phyloP scores from a whole-genome alignment of 2,888 invertebrate species.

The Macrosoma leucophasiata region DNA sequence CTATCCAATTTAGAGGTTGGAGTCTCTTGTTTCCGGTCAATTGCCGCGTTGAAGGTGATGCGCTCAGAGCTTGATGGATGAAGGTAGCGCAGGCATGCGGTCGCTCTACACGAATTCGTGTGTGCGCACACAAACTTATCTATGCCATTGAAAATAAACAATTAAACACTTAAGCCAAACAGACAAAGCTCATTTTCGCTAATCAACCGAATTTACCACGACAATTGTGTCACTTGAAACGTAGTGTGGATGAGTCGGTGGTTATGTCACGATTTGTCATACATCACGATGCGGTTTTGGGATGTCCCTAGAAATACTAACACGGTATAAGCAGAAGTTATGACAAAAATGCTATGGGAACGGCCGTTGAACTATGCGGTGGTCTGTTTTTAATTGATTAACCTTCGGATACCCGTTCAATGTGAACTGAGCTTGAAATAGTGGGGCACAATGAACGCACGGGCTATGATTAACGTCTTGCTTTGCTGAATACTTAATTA shows the following conservation, averaged over 20 bases:
- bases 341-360: slow-evolving; percentile 66
- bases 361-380: slow-evolving; percentile 52
- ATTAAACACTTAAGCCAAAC: slow-evolving; percentile 26
- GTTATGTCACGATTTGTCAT: slow-evolving; percentile 75
- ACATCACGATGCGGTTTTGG: slow-evolving; percentile 64
- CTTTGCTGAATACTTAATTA: too few species aligned
- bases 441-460: too few species aligned
- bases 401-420: too few species aligned
- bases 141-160: too few species aligned
- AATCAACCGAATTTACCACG: too few species aligned
- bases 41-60: slow-evolving; percentile 65
- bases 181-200: slow-evolving; percentile 31
- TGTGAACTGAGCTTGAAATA: too few species aligned
- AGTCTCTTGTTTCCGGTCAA: slow-evolving; percentile 62
- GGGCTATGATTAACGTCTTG: too few species aligned
- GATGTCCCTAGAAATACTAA: slow-evolving; percentile 38
- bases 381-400: too few species aligned
- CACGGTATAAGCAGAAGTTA: slow-evolving; percentile 56
- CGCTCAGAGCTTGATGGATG: slow-evolving; percentile 71
- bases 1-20: slow-evolving; percentile 46
- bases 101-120: slow-evolving; percentile 55
- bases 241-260: slow-evolving; percentile 38
- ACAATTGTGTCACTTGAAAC: slow-evolving; percentile 2
- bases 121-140: slow-evolving; percentile 36
- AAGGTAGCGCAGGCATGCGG: slow-evolving; percentile 59